These are phyloP conservation scores for Microplitis demolitor DNA, from an alignment of 1,140 invertebrate species.

Conservation along the genomic window DNA sequence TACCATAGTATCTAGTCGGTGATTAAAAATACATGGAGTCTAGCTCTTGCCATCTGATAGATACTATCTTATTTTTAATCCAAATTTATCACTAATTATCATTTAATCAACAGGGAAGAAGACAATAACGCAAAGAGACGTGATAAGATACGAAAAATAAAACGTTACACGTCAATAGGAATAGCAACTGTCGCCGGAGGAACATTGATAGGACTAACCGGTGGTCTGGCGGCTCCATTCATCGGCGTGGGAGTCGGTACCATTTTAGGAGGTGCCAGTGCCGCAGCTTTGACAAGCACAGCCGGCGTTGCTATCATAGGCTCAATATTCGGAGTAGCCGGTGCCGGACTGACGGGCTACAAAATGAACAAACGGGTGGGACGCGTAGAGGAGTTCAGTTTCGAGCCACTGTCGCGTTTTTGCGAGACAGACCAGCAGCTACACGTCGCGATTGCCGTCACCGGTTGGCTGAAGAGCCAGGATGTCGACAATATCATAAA, in stretches of 20 bases:
- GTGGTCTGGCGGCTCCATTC: slow-evolving; percentile 71
- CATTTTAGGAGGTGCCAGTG: slow-evolving; percentile 64
- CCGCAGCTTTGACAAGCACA: slow-evolving; percentile 66
- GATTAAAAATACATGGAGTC: too few species aligned
- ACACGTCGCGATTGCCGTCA: slow-evolving; percentile 71
- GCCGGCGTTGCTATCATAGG: slow-evolving; percentile 71
- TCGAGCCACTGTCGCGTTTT: slow-evolving; percentile 62
- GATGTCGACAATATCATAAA: slow-evolving; percentile 58
- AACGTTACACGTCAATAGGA: slow-evolving; percentile 69
- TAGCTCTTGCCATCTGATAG: too few species aligned
- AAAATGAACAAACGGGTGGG: slow-evolving; percentile 77
- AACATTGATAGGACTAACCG: slow-evolving; percentile 70
- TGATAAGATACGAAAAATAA: slow-evolving; percentile 65
- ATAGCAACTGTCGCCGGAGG: slow-evolving; percentile 71
- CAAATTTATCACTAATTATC: not conserved
- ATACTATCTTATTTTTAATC: too few species aligned
- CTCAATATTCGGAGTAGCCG: slow-evolving; percentile 73
- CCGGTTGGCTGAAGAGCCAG: slow-evolving; percentile 69
- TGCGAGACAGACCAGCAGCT: slow-evolving; percentile 58
- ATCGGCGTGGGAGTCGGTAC: slow-evolving; percentile 70
- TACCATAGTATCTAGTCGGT: too few species aligned
- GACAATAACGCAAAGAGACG: slow-evolving; percentile 58
- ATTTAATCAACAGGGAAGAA: slow-evolving; percentile 49
- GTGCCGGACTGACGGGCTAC: slow-evolving; percentile 70
- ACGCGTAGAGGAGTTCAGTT: slow-evolving; percentile 74